A percentile compares a stretch with the other conserved stretches of the same genome.
Evolutionary conservation across 2,797 vertebrate species (phyloP).

Genomic region (Rhinogobio ventralis): DNA sequence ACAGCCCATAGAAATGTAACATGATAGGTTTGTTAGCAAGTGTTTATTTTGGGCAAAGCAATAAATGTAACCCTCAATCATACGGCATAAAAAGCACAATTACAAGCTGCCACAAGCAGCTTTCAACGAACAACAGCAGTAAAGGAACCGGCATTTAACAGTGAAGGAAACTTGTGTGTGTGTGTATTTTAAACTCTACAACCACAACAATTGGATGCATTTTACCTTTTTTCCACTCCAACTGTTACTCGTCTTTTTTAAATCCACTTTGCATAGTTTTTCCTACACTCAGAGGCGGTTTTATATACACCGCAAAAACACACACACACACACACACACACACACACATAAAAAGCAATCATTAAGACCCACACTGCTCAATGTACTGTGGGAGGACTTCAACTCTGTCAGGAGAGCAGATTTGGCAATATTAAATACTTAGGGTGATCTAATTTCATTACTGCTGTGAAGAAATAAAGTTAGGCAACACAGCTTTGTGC

Average conservation of each 20-base stretch:
- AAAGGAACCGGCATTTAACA: constrained; percentile 15
- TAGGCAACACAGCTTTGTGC: constrained; percentile 27
- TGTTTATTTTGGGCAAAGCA: constrained; percentile 69
- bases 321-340: constrained; percentile 6
- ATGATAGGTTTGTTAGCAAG: constrained; percentile 72
- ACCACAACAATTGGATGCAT: constrained; percentile 47
- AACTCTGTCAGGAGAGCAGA: constrained; percentile 1
- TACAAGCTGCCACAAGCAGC: constrained; percentile 71
- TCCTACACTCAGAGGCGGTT: constrained; percentile 23
- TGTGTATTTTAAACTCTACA: constrained; percentile 16
- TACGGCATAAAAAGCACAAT: constrained; percentile 70
- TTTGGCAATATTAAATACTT: constrained; percentile 35
- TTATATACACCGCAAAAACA: constrained; percentile 28
- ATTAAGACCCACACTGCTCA: constrained; percentile 3
- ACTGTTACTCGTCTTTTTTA: constrained; percentile 37
- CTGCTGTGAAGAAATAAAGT: constrained; percentile 16
- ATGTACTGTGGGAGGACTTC: neutral
- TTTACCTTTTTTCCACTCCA: constrained; percentile 52
- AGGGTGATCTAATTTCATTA: constrained; percentile 14
- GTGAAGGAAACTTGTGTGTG: constrained; percentile 17
- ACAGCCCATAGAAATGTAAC: constrained; percentile 75
- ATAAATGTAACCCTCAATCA: constrained; percentile 66
- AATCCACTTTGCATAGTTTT: constrained; percentile 54
- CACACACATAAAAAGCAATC: constrained; percentile 2
- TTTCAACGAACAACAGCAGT: constrained; percentile 48